These are phyloP conservation scores for Tyrophagus putrescentiae DNA, from an alignment of 1,140 invertebrate genomes.

Conservation along the genomic window DNA sequence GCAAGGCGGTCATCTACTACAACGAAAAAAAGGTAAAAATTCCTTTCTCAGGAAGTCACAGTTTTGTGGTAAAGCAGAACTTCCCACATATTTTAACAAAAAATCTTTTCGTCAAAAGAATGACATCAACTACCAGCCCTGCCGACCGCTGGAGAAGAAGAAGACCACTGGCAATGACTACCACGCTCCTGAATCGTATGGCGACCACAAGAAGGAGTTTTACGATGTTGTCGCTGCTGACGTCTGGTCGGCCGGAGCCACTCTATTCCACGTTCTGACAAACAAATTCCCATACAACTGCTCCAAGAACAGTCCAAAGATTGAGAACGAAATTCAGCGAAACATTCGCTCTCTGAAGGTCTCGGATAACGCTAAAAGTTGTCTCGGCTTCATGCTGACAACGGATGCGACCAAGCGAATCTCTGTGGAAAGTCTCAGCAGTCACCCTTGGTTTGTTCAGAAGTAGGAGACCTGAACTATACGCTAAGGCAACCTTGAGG, in stretches of 20 bases:
- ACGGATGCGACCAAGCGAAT: too few relatives aligned
- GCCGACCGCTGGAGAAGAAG: background rate
- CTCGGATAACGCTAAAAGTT: too few relatives aligned
- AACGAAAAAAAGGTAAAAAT: background rate
- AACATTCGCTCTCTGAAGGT: too few relatives aligned
- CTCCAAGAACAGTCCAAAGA: background rate
- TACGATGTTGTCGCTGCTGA: constrained; percentile 14
- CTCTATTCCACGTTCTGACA: background rate
- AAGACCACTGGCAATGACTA: background rate
- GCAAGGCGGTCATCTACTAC: background rate
- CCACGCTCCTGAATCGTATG: constrained; percentile 16
- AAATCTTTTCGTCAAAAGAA: background rate
- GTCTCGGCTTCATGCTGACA: too few relatives aligned
- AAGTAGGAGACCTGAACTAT: too few relatives aligned
- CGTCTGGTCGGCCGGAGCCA: constrained; percentile 13
- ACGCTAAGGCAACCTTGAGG: too few relatives aligned
- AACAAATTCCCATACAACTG: constrained; percentile 10
- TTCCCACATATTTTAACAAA: background rate
- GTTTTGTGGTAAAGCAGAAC: too few relatives aligned
- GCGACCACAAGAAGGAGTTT: background rate
- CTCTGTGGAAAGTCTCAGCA: too few relatives aligned
- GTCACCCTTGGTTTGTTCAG: too few relatives aligned
- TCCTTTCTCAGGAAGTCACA: too few relatives aligned
- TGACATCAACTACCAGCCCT: constrained; percentile 2
- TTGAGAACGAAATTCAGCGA: background rate